A percentile compares a stretch with the other conserved stretches of the same genome.
These are phyloP conservation scores for Sinocyclocheilus grahami DNA, from an alignment of 2,113 vertebrate species.

Conservation along the genomic window DNA sequence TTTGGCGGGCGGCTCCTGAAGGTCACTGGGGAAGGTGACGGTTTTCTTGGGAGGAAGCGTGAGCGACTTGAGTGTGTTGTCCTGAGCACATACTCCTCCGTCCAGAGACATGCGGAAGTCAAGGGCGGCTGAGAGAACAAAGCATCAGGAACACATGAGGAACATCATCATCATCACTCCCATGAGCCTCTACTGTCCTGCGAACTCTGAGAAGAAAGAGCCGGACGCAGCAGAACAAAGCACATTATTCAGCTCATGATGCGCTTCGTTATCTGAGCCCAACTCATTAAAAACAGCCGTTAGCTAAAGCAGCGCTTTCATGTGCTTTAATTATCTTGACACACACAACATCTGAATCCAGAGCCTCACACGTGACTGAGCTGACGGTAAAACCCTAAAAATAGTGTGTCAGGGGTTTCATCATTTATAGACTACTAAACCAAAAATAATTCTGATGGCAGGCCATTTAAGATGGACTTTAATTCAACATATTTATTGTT, in stretches of 20 bases:
- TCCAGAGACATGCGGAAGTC: constrained; percentile 89
- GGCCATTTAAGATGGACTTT: no score
- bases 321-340: constrained; percentile 31
- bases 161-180: background rate
- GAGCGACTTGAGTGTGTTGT: constrained; percentile 88
- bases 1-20: constrained; percentile 90
- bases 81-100: constrained; percentile 85
- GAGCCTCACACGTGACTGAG: background rate
- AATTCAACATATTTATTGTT: no score
- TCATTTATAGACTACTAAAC: no score
- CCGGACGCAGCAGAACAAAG: constrained; percentile 39
- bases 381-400: no score
- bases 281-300: constrained; percentile 32
- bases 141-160: background rate
- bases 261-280: constrained; percentile 9
- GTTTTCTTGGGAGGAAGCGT: constrained; percentile 88
- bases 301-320: constrained; percentile 30
- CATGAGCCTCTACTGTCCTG: background rate
- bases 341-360: background rate
- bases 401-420: no score
- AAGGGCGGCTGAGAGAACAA: constrained; percentile 79
- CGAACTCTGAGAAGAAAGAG: background rate
- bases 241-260: constrained; percentile 26
- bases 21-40: constrained; percentile 85
- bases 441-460: no score